A percentile compares a stretch with the other conserved stretches of the same genome.
These are phyloP conservation scores for Scolopax bukidnonensis DNA, from an alignment of 2,797 vertebrate genomes.

Conservation along the genomic window DNA sequence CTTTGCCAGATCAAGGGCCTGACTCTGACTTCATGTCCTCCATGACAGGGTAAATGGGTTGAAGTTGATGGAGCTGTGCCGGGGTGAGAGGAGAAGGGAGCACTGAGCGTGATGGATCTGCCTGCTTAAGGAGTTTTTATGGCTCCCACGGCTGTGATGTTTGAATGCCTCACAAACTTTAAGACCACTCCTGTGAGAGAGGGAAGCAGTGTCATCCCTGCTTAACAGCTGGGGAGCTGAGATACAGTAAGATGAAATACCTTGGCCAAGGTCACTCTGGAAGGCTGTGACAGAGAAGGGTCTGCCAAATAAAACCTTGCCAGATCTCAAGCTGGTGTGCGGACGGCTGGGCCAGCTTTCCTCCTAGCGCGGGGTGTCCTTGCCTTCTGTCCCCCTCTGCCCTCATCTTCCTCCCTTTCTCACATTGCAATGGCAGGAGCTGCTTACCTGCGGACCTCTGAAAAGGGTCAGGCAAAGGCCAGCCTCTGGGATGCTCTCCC, in stretches of 20 bases:
- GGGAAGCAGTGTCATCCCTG: background rate
- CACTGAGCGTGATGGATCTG: background rate
- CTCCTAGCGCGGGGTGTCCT: background rate
- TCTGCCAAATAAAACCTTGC: constrained; percentile 1
- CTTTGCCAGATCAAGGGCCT: background rate
- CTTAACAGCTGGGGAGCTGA: constrained; percentile 54
- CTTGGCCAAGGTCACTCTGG: constrained; percentile 45
- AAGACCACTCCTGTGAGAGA: constrained; percentile 38
- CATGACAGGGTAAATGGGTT: background rate
- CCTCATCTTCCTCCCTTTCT: background rate
- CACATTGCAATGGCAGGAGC: fast-evolving
- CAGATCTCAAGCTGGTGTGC: background rate
- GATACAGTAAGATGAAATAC: constrained; percentile 31
- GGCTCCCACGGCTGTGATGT: constrained; percentile 44
- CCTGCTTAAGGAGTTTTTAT: constrained; percentile 50
- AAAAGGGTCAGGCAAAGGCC: background rate
- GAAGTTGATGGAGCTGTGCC: background rate
- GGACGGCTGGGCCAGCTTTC: background rate
- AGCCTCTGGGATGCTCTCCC: background rate
- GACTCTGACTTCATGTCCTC: background rate
- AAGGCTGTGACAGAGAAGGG: constrained; percentile 11
- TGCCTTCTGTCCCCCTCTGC: background rate
- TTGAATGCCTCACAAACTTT: constrained; percentile 64
- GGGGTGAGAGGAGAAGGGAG: background rate
- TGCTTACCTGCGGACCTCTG: background rate